A percentile compares a stretch with the other conserved stretches of the same genome.
Conservation (phyloP, 2,888 invertebrate species). For the Platycnemis pennipes region DNA sequence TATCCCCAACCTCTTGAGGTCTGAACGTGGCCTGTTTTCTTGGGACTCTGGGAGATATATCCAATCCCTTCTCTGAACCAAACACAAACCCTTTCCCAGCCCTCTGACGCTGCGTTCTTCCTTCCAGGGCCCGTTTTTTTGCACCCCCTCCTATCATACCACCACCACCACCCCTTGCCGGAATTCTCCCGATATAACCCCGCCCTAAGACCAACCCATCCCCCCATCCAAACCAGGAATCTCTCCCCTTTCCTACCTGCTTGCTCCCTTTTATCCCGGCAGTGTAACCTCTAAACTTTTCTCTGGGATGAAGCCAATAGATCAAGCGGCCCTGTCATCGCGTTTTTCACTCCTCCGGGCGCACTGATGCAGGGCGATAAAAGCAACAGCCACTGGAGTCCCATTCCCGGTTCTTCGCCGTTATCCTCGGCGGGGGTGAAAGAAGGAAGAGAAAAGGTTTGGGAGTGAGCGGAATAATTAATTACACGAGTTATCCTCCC, state of each 20-base stretch:
- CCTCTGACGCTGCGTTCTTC: not conserved
- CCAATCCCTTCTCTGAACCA: constrained; percentile 5
- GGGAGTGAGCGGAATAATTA: constrained; percentile 54
- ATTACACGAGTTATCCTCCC: not conserved
- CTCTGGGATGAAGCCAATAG: constrained; percentile 56
- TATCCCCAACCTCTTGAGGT: constrained; percentile 60
- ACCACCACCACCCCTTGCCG: not conserved
- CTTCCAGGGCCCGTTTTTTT: not conserved
- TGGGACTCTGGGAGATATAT: constrained; percentile 35
- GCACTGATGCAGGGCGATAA: constrained; percentile 54
- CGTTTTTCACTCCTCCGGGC: constrained; percentile 48
- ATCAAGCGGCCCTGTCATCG: constrained; percentile 57
- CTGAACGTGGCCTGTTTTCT: constrained; percentile 50
- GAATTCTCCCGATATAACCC: not conserved
- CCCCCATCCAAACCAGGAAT: not conserved
- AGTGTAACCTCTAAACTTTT: constrained; percentile 34
- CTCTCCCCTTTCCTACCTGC: constrained; percentile 8
- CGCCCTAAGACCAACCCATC: not conserved
- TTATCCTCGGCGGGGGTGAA: not conserved
- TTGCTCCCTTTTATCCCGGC: constrained; percentile 35
- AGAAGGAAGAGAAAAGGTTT: not conserved
- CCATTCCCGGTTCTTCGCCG: constrained; percentile 17
- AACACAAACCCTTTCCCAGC: not conserved
- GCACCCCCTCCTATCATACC: not conserved
- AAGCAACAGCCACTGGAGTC: not conserved